A percentile compares a stretch with the other conserved stretches of the same genome.
Evolutionary conservation across 2,113 vertebrate species (phyloP).

Genomic region (Clarias batrachus): DNA sequence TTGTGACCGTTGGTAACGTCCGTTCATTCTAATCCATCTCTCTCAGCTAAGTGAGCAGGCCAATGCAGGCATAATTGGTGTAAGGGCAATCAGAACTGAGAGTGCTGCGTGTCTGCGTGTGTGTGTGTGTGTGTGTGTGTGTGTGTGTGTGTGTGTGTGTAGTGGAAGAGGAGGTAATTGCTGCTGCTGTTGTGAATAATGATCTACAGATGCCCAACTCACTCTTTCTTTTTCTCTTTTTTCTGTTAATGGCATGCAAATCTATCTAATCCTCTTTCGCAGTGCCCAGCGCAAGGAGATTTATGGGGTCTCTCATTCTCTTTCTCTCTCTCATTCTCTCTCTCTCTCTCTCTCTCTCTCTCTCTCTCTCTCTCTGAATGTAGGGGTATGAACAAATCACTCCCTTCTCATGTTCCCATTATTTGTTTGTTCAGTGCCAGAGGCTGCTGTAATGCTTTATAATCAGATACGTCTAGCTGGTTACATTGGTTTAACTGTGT

Average conservation of each 20-base stretch:
- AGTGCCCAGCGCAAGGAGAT: conserved; percentile 32
- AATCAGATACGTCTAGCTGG: conserved; percentile 35
- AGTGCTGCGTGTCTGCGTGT: conserved; percentile 3
- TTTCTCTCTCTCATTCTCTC: conserved; percentile 25
- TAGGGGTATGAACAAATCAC: conserved; percentile 2
- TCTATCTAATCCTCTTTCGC: conserved; percentile 47
- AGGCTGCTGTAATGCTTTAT: conserved; percentile 18
- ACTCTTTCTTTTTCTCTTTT: conserved; percentile 29
- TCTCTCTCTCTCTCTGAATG: conserved; percentile 7
- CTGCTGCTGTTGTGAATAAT: conserved; percentile 57
- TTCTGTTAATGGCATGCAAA: conserved; percentile 53
- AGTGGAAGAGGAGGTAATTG: conserved; percentile 47
- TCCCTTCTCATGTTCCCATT: conserved; percentile 18
- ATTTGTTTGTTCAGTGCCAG: conserved; percentile 32
- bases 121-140: conserved; percentile 14
- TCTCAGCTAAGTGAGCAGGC: conserved; percentile 36
- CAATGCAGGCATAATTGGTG: conserved; percentile 49
- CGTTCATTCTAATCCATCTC: conserved; percentile 46
- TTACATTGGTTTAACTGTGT: background rate
- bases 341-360: conserved; percentile 27
- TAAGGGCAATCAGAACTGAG: conserved; percentile 50
- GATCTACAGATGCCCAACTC: conserved; percentile 51
- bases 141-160: conserved; percentile 16
- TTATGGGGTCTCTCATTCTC: conserved; percentile 34
- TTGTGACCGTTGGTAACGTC: conserved; percentile 12